Evolutionary conservation across 1,140 invertebrate genomes (phyloP).

Genomic region (Tetragonula clypearis): DNA sequence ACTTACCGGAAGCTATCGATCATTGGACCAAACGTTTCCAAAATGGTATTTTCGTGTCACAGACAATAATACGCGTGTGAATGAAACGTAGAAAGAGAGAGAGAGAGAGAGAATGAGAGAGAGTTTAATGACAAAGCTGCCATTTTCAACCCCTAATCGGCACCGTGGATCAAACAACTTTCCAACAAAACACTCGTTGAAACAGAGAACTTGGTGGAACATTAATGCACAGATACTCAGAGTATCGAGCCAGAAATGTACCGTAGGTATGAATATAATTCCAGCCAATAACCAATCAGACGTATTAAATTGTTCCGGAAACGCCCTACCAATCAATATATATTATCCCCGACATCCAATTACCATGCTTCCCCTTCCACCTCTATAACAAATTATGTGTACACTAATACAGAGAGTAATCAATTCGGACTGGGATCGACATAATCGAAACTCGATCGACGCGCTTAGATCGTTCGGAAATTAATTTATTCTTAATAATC

Average conservation of each 20-base stretch:
- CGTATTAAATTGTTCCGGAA: slow-evolving; percentile 21
- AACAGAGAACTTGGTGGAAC: neutral
- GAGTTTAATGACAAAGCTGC: slow-evolving; percentile 20
- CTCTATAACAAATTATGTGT: neutral
- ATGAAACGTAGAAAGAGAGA: neutral
- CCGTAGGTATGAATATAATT: neutral
- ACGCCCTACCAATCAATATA: neutral
- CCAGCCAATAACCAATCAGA: slow-evolving; percentile 10
- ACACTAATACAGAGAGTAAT: neutral
- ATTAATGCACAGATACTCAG: neutral
- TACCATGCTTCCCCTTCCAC: neutral
- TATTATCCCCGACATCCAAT: slow-evolving; percentile 5
- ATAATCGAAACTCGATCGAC: neutral
- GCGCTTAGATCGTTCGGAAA: neutral
- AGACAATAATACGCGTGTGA: neutral
- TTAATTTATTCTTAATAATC: neutral
- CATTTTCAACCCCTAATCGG: slow-evolving; percentile 24
- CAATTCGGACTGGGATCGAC: neutral
- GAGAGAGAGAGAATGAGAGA: neutral
- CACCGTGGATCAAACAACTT: slow-evolving; percentile 19
- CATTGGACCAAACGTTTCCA: neutral
- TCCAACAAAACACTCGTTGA: neutral
- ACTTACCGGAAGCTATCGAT: neutral
- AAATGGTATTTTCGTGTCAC: neutral
- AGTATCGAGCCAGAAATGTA: neutral